Evolutionary conservation across 92 coral and sea anemone species (phyloP), one percentile per base, ranked within the genome.

Genomic region (Porites evermanni): DNA sequence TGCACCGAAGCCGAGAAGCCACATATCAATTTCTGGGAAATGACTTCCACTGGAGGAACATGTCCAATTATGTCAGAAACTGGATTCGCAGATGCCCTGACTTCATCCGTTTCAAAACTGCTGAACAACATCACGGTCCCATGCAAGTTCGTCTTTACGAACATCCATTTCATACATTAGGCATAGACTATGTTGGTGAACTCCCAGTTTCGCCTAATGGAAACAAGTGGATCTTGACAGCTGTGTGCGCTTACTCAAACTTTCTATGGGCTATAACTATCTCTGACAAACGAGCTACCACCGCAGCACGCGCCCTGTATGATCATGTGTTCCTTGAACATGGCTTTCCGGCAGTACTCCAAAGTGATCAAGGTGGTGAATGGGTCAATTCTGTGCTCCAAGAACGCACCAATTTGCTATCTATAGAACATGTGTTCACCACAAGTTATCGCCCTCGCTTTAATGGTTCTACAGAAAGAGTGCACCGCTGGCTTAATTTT

Each of bases 1-100:
- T 90, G 94, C 94, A 88, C 70, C 65, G 92, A 44, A 89, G 91
- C 71, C 59, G 89, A 18, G 94, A 91, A 67, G 94, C 94, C 18
- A 91, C 93, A 24, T 90, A 78, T 68, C 79, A 72, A 74, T 58
- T 89, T 61, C 67, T 90, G 29, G 79, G 91, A 80, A 56, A 69
- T 73, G 88, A 86, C 51, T 91, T 74, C 18, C 83, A 91, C 77
- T 87, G 81, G 91, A 84, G 85, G 59, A 83, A 78, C 76, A 84
- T 88, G 92, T 51, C 89, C 1, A 88, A 88, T 74, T 90, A 91
- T 67, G 89, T 88, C 17, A 64, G 60, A 7, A 78, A 78, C 78
- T 91, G 94, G 91, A 75, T 91, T 2, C 84, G 84, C 44, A 64
- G 91, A n/a, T 90, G 93, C 53, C 93, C 93, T 3, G 74, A 68